Conservation (phyloP, 2,113 vertebrate species). For the Trematomus loennbergii region DNA sequence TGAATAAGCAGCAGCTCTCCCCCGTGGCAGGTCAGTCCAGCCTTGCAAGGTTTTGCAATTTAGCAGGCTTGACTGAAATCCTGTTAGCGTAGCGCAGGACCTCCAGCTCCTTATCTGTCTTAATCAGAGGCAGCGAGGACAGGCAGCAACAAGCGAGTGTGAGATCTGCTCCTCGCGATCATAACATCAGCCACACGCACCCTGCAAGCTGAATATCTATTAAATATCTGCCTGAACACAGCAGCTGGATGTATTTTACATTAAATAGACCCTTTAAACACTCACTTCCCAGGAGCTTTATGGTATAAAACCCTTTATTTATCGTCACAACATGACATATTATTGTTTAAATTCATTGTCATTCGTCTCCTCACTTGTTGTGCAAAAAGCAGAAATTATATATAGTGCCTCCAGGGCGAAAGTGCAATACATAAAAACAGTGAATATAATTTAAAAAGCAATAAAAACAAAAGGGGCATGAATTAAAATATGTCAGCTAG, state of each 20-base stretch:
- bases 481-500: neutral
- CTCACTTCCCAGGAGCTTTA: neutral
- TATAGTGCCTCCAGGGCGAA: too few relatives aligned
- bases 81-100: conserved; percentile 35
- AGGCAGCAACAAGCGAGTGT: conserved; percentile 44
- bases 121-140: conserved; percentile 44
- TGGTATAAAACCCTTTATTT: neutral
- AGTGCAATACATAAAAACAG: neutral
- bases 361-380: too few relatives aligned
- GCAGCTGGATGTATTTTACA: neutral
- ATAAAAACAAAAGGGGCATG: neutral
- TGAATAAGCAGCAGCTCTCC: conserved; percentile 45
- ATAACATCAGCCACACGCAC: conserved; percentile 49
- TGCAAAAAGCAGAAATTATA: too few relatives aligned
- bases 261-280: conserved; percentile 12
- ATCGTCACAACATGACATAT: neutral
- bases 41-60: conserved; percentile 41
- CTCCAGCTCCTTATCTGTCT: conserved; percentile 56
- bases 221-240: conserved; percentile 20
- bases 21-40: conserved; percentile 46
- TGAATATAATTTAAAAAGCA: neutral
- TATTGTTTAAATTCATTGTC: neutral
- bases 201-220: conserved; percentile 52
- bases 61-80: conserved; percentile 56
- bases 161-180: conserved; percentile 54